These are phyloP conservation scores for Smutsia gigantea DNA, from an alignment of 2,797 vertebrate species.

Conservation along the genomic window DNA sequence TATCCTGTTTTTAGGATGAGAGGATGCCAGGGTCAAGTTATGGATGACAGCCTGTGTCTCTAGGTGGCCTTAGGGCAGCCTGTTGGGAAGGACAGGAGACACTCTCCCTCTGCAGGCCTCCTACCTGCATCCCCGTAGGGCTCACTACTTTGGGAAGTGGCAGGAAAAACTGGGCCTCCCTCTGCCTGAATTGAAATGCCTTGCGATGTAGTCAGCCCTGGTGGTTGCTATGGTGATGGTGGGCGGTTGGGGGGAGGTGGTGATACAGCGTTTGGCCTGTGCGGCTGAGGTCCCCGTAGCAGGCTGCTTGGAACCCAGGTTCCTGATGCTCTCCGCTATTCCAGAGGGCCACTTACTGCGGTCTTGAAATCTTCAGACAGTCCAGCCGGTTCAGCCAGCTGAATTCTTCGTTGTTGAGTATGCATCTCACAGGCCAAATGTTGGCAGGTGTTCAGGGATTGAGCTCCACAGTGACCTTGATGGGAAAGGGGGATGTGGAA, in stretches of 20 bases:
- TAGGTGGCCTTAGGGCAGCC: not conserved
- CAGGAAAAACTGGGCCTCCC: slow-evolving; percentile 66
- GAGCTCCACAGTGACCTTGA: not conserved
- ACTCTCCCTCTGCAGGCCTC: not conserved
- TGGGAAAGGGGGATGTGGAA: not conserved
- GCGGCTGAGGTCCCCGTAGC: slow-evolving; percentile 56
- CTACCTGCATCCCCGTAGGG: slow-evolving; percentile 42
- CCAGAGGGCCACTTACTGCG: slow-evolving; percentile 40
- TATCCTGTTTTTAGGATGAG: slow-evolving; percentile 9
- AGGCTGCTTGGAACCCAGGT: slow-evolving; percentile 42
- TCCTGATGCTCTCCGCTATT: not conserved
- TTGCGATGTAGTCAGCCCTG: slow-evolving; percentile 64
- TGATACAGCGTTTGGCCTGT: slow-evolving; percentile 63
- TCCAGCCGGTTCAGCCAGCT: not conserved
- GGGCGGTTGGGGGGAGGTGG: slow-evolving; percentile 67
- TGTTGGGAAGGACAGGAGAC: slow-evolving; percentile 22
- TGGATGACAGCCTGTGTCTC: not conserved
- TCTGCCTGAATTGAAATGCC: slow-evolving; percentile 63
- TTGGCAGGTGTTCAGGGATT: not conserved
- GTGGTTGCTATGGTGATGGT: slow-evolving; percentile 78
- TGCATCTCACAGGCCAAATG: fast-evolving
- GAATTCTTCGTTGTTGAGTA: fast-evolving
- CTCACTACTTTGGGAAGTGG: slow-evolving; percentile 69
- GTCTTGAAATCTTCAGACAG: not conserved
- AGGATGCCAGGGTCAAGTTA: slow-evolving; percentile 64